Evolutionary conservation across 2,888 invertebrate genomes (phyloP).

Genomic region (Listrodromus nycthemerus): DNA sequence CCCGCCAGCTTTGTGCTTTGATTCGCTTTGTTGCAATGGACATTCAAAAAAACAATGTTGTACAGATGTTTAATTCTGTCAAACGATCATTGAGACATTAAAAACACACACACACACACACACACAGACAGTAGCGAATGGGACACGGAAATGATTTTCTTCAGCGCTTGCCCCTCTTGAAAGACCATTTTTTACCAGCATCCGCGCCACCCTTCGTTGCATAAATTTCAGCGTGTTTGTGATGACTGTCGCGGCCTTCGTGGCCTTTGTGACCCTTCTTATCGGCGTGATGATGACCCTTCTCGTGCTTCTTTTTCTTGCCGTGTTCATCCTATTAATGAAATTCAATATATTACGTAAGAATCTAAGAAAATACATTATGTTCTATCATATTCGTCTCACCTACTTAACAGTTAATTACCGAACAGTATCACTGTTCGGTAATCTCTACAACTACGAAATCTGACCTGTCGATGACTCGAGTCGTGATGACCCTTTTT

Average conservation of each 20-base stretch:
- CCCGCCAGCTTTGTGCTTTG: background rate
- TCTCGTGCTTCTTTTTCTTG: conserved; percentile 86
- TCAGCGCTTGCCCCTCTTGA: conserved; percentile 81
- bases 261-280: conserved; percentile 87
- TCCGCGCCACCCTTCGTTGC: conserved; percentile 85
- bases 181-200: conserved; percentile 86
- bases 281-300: conserved; percentile 86
- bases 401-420: background rate
- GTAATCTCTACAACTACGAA: background rate
- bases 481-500: conserved; percentile 85
- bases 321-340: conserved; percentile 85
- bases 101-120: no score
- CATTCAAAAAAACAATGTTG: background rate
- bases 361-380: background rate
- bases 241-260: conserved; percentile 86
- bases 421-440: no score
- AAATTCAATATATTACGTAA: conserved; percentile 1
- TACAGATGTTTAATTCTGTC: background rate
- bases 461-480: conserved; percentile 76
- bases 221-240: conserved; percentile 84
- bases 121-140: background rate
- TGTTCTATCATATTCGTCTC: background rate
- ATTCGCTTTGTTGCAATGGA: background rate
- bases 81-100: background rate
- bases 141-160: background rate